Base-by-base conservation (phyloP, 2,797 vertebrate species). In the Macroramphosus scolopax region DNA sequence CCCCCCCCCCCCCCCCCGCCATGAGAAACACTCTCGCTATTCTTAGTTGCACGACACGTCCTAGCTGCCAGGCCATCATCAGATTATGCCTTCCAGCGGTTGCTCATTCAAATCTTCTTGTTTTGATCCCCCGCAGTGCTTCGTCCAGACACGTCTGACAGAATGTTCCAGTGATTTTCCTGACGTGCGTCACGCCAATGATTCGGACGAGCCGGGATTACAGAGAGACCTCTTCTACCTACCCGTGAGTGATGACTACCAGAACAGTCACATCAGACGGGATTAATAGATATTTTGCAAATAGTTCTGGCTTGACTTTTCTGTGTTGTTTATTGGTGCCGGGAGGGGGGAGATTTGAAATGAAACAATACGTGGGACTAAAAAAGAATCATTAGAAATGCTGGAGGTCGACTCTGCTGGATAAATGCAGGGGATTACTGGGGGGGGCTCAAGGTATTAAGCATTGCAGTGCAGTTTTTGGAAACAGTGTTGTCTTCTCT, bases 201-300 rank as follows among this genome's bases (percentile, higher is more conserved):
- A 29, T 24, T 79, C 70, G 47, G 10, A 3, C n/a, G 12, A 8
- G 24, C 12, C 17, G 8, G 13, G 11, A 24, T 20, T 16, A 17
- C 14, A 54, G 9, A 11, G 6, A 1, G 29, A 13, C 1, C 69
- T 85, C 24, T 74, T 55, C 38, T 85, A 65, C 68, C 68, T 91
- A 68, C 85, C 89, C 22, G 91, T 92, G 51, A 89, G 90, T 88
- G 41, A 51, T 31, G 6, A 14, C 18, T 52, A 51, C 22, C 60
- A 32, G 32, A 30, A 44, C 46, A 17, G 5, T 44, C 2, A 32
- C 20, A 17, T 18, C 17, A 29, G 6, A 15, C 13, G 13, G n/a
- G 37, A 51, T 51, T 28, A 38, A 40, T 37, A 13, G 6, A 5
- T 36, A 29, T 40, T 43, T 42, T 22, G 10, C 7, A 22, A 26